Evolutionary conservation across 2,797 vertebrate species (phyloP).

Genomic region (Decapterus maruadsi): DNA sequence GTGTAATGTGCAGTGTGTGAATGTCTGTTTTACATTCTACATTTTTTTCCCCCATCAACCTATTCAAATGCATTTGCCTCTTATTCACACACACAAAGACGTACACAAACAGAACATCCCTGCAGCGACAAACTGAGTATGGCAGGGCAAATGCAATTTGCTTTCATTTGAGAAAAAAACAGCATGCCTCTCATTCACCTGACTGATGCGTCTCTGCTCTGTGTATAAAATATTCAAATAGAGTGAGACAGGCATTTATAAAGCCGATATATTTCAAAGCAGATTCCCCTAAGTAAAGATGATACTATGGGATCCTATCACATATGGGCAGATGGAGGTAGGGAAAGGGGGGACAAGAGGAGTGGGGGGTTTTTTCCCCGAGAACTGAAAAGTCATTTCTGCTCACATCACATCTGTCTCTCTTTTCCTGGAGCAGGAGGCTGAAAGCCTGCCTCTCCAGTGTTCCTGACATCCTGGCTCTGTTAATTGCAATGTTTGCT

Average conservation of each 20-base stretch:
- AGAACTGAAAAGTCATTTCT: constrained; percentile 63
- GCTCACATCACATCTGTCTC: constrained; percentile 77
- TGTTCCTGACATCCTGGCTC: constrained; percentile 74
- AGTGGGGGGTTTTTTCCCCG: background rate
- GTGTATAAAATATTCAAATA: constrained; percentile 61
- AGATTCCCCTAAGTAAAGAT: constrained; percentile 64
- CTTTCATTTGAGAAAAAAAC: constrained; percentile 65
- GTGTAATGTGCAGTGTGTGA: constrained; percentile 18
- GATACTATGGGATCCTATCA: constrained; percentile 64
- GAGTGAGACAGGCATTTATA: constrained; percentile 71
- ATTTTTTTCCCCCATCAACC: constrained; percentile 21
- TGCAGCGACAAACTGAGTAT: constrained; percentile 48
- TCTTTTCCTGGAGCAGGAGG: constrained; percentile 53
- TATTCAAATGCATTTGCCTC: constrained; percentile 44
- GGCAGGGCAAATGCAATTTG: constrained; percentile 74
- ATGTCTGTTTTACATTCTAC: background rate
- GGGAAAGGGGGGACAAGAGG: constrained; percentile 34
- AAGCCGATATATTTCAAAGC: constrained; percentile 69
- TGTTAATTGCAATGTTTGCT: constrained; percentile 78
- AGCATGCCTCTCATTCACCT: constrained; percentile 62
- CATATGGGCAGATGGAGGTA: constrained; percentile 66
- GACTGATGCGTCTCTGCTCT: constrained; percentile 52
- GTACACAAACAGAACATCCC: constrained; percentile 60
- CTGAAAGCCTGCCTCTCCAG: constrained; percentile 49
- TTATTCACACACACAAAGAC: constrained; percentile 41